Percentiles rank a stretch among this genome's conserved stretches.
Evolutionary conservation across 2,888 invertebrate genomes (phyloP).

Genomic region (Aleiodes leptofemur): DNA sequence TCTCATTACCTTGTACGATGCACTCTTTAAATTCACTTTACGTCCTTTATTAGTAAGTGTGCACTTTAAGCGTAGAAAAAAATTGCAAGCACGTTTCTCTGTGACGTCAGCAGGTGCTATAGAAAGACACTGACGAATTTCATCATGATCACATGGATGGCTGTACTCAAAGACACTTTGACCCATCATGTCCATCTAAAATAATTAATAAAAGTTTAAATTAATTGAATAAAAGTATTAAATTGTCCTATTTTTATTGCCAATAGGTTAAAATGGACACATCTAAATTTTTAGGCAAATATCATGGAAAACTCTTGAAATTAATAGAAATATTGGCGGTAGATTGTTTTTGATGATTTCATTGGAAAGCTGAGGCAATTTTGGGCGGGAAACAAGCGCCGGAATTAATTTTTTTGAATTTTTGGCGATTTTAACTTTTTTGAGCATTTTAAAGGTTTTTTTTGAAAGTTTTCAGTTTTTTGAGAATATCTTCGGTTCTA

Average conservation of each 20-base stretch:
- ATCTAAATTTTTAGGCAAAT: no score
- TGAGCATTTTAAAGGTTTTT: no score
- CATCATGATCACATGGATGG: conserved; percentile 97
- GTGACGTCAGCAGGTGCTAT: conserved; percentile 74
- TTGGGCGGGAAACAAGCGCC: no score
- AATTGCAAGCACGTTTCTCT: conserved; percentile 76
- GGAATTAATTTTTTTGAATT: no score
- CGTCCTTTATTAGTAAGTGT: conserved; percentile 96
- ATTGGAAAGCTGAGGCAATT: no score
- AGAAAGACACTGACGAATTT: conserved; percentile 82
- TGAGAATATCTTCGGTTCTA: no score
- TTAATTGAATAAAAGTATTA: background rate
- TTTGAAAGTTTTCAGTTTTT: no score
- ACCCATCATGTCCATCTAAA: conserved; percentile 96
- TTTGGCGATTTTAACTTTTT: no score
- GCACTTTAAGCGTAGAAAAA: conserved; percentile 93
- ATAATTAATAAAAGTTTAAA: conserved; percentile 58
- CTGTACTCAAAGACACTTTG: conserved; percentile 95
- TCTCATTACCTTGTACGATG: conserved; percentile 92
- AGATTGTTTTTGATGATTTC: no score
- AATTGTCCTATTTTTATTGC: background rate
- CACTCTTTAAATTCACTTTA: conserved; percentile 96
- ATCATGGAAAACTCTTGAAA: no score
- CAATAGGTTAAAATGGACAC: no score
- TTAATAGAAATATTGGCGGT: no score